Evolutionary conservation across 2,888 invertebrate species (phyloP), one percentile per base, ranked within the genome.

Genomic region (Megalurothrips usitatus): DNA sequence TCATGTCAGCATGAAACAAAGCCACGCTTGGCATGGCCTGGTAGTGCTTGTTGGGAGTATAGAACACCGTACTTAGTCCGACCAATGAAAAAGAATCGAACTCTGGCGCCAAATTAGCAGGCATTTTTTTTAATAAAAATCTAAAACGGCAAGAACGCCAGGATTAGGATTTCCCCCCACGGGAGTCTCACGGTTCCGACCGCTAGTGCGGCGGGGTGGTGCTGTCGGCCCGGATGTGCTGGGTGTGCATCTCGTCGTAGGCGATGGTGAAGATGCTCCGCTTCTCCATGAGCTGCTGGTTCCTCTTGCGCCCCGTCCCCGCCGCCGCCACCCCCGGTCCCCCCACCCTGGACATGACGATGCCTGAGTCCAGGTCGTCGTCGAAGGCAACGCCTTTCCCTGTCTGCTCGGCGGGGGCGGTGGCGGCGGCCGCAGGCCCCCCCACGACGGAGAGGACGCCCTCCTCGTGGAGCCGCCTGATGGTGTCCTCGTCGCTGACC

Each of bases 231-330:
- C 94, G 89, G 81, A 96, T 89, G 86, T 94, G 94, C 85, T 93
- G 93, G 0, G 95, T 96, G 84, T 95, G 94, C 85, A 96, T 94
- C 85, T 96, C 96, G 85, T 94, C 95, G 86, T 96, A 97, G 0
- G 96, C 96, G 84, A 97, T 97, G 11, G 96, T 96, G 86, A 97
- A 97, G 48, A 97, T 93, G 86, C 96, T 96, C 86, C 96, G 96
- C 88, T 96, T 97, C 85, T 96, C 96, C 82, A 90, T 84, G 81
- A 90, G 86, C 83, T 89, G 89, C 83, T 89, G 89, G 83, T 88
- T 84, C 80, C 84, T 84, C 23, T 83, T 82, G 26, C 68, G 68
- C 12, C 68, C 68, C 26, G 68, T 10, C 23, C 19, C 68, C 68
- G 68, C 11, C 68, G 26, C 68, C 23, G 68, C 26, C 68, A 1